Percentiles rank a stretch among this genome's conserved stretches.
Conservation (phyloP, 2,797 vertebrate species). For the Alectoris magna region DNA sequence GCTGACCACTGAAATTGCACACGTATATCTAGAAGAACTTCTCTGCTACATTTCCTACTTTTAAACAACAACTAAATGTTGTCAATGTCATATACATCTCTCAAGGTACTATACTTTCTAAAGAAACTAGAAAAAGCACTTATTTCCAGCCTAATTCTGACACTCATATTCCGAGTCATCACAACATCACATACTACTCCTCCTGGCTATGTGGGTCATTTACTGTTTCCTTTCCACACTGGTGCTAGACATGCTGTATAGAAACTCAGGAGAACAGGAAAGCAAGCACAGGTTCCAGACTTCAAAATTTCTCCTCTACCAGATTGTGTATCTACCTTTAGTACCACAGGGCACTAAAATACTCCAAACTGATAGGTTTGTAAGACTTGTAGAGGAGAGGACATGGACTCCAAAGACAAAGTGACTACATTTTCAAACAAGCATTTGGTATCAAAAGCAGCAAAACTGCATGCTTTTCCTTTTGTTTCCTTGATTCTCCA, state of each 20-base stretch:
- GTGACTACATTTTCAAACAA: neutral
- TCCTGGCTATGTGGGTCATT: neutral
- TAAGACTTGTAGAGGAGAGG: neutral
- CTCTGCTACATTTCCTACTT: neutral
- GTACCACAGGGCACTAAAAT: neutral
- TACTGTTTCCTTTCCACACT: rapidly evolving
- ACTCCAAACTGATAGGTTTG: neutral
- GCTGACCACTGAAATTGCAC: neutral
- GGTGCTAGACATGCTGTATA: neutral
- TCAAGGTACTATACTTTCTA: neutral
- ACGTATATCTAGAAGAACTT: neutral
- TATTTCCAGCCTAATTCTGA: neutral
- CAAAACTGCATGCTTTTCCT: neutral
- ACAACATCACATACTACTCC: neutral
- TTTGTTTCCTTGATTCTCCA: neutral
- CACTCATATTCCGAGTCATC: neutral
- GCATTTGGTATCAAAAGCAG: neutral
- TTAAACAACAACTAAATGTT: neutral
- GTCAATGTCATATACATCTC: neutral
- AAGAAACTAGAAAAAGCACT: neutral
- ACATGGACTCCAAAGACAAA: neutral
- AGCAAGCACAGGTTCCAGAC: neutral
- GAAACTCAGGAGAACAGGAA: neutral
- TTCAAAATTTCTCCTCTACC: neutral
- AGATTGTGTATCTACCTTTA: neutral